Conservation (phyloP, 2,113 vertebrate species). For the Melospiza melodia region DNA sequence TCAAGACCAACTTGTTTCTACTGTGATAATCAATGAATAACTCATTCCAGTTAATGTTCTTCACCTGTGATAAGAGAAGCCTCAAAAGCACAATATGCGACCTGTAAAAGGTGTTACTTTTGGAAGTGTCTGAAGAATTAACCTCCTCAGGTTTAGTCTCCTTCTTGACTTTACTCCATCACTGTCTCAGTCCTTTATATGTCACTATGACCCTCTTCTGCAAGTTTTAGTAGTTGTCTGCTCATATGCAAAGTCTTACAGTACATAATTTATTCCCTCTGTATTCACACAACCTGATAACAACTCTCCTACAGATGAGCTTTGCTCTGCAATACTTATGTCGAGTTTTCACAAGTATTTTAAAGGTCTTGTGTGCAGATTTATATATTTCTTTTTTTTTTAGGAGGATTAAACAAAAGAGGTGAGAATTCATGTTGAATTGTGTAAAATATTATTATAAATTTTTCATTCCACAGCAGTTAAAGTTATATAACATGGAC, state of each 20-base stretch:
- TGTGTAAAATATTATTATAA: neutral
- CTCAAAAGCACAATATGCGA: neutral
- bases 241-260: neutral
- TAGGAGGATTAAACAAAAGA: neutral
- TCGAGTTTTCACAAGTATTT: neutral
- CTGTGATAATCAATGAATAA: neutral
- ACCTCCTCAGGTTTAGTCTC: neutral
- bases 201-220: neutral
- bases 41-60: neutral
- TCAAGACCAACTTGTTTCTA: neutral
- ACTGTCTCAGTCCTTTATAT: neutral
- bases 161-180: neutral
- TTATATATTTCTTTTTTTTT: neutral
- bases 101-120: neutral
- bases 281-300: neutral
- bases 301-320: neutral
- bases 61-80: neutral
- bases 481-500: neutral
- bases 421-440: neutral
- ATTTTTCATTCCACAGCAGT: neutral
- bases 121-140: neutral
- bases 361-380: neutral
- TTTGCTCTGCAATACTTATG: neutral
- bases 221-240: neutral
- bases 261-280: neutral